Conservation (phyloP, 1,140 invertebrate genomes). For the Drosophila repleta region DNA sequence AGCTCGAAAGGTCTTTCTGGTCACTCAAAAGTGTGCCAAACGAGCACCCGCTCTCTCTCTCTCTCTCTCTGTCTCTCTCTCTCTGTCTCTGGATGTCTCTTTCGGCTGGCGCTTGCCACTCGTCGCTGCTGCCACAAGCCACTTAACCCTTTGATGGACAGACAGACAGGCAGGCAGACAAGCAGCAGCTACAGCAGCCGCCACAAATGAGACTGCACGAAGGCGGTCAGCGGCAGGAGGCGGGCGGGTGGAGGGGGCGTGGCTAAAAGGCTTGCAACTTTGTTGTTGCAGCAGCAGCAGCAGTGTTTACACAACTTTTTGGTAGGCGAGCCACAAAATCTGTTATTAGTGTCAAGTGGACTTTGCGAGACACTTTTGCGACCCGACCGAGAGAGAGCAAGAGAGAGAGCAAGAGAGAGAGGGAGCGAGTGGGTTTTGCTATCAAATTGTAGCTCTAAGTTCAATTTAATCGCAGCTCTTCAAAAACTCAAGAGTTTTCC, state of each 20-base stretch:
- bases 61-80: neutral
- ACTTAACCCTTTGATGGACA: slow-evolving; percentile 75
- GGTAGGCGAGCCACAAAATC: slow-evolving; percentile 68
- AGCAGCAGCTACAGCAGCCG: slow-evolving; percentile 20
- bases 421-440: slow-evolving; percentile 12
- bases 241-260: neutral
- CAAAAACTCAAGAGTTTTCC: slow-evolving; percentile 36
- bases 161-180: slow-evolving; percentile 9
- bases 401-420: neutral
- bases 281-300: slow-evolving; percentile 22
- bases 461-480: slow-evolving; percentile 60
- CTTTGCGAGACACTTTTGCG: slow-evolving; percentile 68
- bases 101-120: neutral
- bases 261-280: neutral
- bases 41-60: slow-evolving; percentile 6
- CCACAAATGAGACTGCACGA: slow-evolving; percentile 57
- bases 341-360: slow-evolving; percentile 79
- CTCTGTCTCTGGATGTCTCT: neutral
- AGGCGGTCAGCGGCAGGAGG: neutral
- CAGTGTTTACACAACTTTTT: slow-evolving; percentile 74
- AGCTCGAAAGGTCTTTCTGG: slow-evolving; percentile 39
- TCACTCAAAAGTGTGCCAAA: slow-evolving; percentile 39
- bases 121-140: slow-evolving; percentile 46
- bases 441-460: slow-evolving; percentile 53
- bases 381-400: slow-evolving; percentile 37